Evolutionary conservation across 2,888 invertebrate genomes (phyloP).

Genomic region (Seira musarum): DNA sequence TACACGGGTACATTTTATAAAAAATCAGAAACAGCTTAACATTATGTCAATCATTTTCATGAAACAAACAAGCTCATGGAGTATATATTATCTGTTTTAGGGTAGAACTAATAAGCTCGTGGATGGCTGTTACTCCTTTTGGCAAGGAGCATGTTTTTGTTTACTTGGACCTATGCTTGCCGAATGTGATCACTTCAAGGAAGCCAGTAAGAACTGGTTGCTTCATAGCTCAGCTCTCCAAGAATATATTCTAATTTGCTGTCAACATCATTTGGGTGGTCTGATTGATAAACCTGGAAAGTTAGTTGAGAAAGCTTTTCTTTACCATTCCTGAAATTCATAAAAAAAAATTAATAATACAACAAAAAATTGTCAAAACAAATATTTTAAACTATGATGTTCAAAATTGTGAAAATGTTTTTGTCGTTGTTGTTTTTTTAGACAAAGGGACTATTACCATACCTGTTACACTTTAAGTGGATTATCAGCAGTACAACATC

Average conservation of each 20-base stretch:
- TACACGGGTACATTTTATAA: no score
- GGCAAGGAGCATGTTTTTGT: conserved; percentile 96
- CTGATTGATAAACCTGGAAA: conserved; percentile 97
- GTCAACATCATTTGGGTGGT: conserved; percentile 90
- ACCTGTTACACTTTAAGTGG: conserved; percentile 98
- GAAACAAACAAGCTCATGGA: conserved; percentile 99
- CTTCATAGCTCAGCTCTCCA: conserved; percentile 92
- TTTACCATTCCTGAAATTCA: neutral
- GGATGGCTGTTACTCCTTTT: conserved; percentile 99
- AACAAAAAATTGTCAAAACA: no score
- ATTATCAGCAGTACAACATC: conserved; percentile 92
- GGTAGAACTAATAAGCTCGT: conserved; percentile 98
- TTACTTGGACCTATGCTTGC: conserved; percentile 75
- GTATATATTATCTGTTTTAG: conserved; percentile 99
- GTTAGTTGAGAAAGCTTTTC: conserved; percentile 75
- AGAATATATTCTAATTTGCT: conserved; percentile 94
- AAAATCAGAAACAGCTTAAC: no score
- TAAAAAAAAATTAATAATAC: no score
- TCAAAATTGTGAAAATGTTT: neutral
- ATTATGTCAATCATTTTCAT: no score
- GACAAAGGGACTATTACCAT: conserved; percentile 93
- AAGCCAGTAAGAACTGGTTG: conserved; percentile 75
- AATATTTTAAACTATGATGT: no score
- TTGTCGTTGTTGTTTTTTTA: conserved; percentile 71
- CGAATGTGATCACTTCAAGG: conserved; percentile 1